A percentile compares a stretch with the other conserved stretches of the same genome.
phyloP scores from a whole-genome alignment of 1,140 invertebrate species.

The Homalodisca vitripennis region DNA sequence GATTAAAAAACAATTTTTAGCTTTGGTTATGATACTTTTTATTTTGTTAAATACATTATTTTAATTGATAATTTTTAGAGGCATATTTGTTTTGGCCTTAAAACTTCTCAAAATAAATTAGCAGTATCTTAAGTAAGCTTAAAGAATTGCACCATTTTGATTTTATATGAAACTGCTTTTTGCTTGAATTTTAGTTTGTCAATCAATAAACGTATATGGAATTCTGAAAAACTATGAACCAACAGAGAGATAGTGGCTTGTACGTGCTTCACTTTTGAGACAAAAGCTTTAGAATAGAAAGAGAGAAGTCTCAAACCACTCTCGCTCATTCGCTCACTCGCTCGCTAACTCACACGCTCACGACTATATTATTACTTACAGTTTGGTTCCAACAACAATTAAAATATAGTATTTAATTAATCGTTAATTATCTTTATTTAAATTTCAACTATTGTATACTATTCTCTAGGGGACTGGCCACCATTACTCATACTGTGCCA shows the following conservation, averaged over 20 bases:
- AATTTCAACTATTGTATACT: constrained; percentile 40
- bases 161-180: not conserved
- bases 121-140: not conserved
- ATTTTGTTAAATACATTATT: too few species aligned
- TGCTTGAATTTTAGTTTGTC: not conserved
- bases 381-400: constrained; percentile 41
- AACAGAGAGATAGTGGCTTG: not conserved
- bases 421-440: constrained; percentile 37
- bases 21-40: too few species aligned
- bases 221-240: not conserved
- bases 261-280: not conserved
- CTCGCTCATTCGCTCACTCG: not conserved
- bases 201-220: not conserved
- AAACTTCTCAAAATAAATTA: not conserved
- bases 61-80: too few species aligned
- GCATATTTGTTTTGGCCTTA: not conserved
- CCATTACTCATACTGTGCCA: constrained; percentile 35
- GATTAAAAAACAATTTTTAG: too few species aligned
- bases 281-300: constrained; percentile 18
- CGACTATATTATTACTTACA: constrained; percentile 30
- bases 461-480: constrained; percentile 39
- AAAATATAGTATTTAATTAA: constrained; percentile 40
- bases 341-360: constrained; percentile 4
- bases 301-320: not conserved
- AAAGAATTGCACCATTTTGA: not conserved